Evolutionary conservation across 2,797 vertebrate genomes (phyloP), one percentile per base, ranked within the genome.

Genomic region (Pygocentrus nattereri): DNA sequence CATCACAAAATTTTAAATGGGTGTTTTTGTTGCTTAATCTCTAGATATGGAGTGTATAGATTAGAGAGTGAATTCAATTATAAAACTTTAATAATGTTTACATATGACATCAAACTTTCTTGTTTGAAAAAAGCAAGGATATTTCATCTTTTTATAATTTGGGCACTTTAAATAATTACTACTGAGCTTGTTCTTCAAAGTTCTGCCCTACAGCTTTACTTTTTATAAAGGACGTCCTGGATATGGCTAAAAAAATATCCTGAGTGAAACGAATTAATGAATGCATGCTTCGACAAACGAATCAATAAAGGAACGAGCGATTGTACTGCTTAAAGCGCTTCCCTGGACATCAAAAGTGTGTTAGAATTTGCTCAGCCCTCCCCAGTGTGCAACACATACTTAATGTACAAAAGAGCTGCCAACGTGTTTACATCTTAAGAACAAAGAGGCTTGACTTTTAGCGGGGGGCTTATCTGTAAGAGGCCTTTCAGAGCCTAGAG

Each of bases 401-500:
- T 71, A 69, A 44, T 25, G 18, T 31, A 61, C 56, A 1, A 71
- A 62, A 62, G 34, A 31, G 38, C 27, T 12, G 6, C 41, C 47
- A 65, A 41, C 19, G 30, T 80, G 58, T 80, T 73, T 72, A 72
- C 68, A 62, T 72, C 78, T 64, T 21, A 79, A 3, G 12, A 49
- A 79, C 23, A 79, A 62, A 72, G 56, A 50, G 41, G 6, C 25
- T 50, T 10, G 44, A 34, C 41, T 79, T 79, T 71, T 75, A 10
- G n/a, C 27, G 64, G 52, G 64, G 27, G 52, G 21, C 65, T 75
- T 64, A 62, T 67, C 58, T 47, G 6, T 31, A 69, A 77, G 19
- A 61, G 3, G 15, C 23, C 58, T 77, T 68, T 76, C 16, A 30
- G 54, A 77, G 27, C 38, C 41, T 25, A 56, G 31, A 72, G 68